These are phyloP conservation scores for Bubalus kerabau DNA, from an alignment of 2,113 vertebrate species.

Conservation along the genomic window DNA sequence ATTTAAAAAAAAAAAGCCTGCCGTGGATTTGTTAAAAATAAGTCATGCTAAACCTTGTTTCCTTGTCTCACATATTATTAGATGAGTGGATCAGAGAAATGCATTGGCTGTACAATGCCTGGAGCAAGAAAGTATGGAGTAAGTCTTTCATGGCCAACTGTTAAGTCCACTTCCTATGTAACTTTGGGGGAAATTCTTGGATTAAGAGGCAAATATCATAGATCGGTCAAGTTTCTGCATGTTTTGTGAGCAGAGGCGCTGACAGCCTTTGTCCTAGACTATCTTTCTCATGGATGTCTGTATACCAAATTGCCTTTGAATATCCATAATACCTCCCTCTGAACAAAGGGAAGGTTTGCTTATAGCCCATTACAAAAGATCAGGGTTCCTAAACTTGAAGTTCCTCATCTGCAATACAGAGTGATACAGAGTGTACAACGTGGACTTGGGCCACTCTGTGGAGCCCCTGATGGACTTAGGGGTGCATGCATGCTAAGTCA, in stretches of 20 bases:
- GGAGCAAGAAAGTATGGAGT: neutral
- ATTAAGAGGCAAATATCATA: neutral
- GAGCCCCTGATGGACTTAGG: neutral
- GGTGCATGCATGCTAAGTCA: neutral
- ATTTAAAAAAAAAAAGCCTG: neutral
- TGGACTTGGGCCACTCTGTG: neutral
- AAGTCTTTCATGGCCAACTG: neutral
- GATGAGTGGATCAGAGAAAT: conserved; percentile 6
- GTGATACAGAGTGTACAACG: neutral
- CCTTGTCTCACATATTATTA: conserved; percentile 15
- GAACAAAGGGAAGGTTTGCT: neutral
- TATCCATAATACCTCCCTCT: neutral
- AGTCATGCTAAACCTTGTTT: conserved; percentile 25
- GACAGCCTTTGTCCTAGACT: neutral
- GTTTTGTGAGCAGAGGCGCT: neutral
- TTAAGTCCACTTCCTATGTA: neutral
- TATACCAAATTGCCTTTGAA: neutral
- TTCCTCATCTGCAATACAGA: neutral
- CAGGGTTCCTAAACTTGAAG: neutral
- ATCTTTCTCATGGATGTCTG: neutral
- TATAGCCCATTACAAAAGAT: neutral
- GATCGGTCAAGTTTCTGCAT: neutral
- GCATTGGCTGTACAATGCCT: neutral
- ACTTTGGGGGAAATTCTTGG: neutral
- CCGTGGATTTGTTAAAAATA: conserved; percentile 37